Percentiles rank a stretch among this genome's conserved stretches.
phyloP scores from a whole-genome alignment of 2,888 invertebrate genomes.

The Diploptera punctata region DNA sequence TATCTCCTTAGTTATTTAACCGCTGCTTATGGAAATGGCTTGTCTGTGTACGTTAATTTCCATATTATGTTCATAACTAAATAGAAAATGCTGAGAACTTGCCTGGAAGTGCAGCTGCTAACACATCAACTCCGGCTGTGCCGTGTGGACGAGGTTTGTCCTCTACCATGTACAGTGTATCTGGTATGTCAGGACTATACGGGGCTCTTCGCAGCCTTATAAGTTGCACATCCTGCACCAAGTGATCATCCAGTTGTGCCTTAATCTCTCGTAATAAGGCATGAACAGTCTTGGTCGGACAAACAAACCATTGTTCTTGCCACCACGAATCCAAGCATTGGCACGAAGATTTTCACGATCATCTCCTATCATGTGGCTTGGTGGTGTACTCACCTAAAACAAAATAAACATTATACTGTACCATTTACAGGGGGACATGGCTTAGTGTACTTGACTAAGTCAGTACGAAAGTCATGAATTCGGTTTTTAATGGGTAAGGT shows the following conservation, averaged over 20 bases:
- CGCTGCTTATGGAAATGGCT: too few species aligned
- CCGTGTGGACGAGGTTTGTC: slow-evolving; percentile 62
- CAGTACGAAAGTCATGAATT: too few species aligned
- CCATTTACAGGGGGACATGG: too few species aligned
- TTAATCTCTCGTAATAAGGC: slow-evolving; percentile 94
- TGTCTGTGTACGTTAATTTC: too few species aligned
- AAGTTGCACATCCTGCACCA: slow-evolving; percentile 78
- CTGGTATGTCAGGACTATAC: slow-evolving; percentile 85
- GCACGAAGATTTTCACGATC: slow-evolving; percentile 69
- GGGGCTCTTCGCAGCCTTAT: slow-evolving; percentile 73
- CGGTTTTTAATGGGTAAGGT: too few species aligned
- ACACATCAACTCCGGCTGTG: slow-evolving; percentile 66
- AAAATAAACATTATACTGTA: too few species aligned
- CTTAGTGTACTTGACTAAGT: too few species aligned
- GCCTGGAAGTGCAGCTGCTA: slow-evolving; percentile 51
- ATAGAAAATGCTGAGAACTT: too few species aligned
- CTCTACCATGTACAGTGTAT: slow-evolving; percentile 89
- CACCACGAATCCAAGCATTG: slow-evolving; percentile 81
- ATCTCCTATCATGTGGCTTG: slow-evolving; percentile 81
- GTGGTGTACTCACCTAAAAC: slow-evolving; percentile 71
- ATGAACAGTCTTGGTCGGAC: slow-evolving; percentile 90
- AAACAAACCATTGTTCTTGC: slow-evolving; percentile 71
- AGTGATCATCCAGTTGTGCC: slow-evolving; percentile 82
- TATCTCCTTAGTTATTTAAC: too few species aligned
- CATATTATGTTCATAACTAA: too few species aligned